Evolutionary conservation across 2,888 invertebrate genomes (phyloP).

Genomic region (Alloscopus bannaensis): DNA sequence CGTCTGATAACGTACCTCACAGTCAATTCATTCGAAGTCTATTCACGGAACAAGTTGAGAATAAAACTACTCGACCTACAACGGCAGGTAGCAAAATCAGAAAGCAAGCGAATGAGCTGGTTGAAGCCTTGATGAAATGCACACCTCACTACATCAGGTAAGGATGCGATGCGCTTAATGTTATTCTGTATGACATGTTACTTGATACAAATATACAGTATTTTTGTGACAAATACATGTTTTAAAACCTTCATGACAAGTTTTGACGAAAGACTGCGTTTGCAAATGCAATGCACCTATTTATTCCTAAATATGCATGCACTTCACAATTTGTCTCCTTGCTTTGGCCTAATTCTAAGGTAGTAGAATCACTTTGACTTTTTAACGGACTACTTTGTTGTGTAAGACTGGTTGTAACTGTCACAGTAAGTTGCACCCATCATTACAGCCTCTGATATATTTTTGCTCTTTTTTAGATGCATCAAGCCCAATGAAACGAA

Average conservation of each 20-base stretch:
- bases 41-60: conserved; percentile 79
- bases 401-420: too few relatives aligned
- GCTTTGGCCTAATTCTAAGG: conserved; percentile 44
- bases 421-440: too few relatives aligned
- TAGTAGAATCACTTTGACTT: conserved; percentile 16
- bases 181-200: background rate
- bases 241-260: background rate
- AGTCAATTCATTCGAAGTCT: conserved; percentile 79
- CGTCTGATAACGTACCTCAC: conserved; percentile 49
- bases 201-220: background rate
- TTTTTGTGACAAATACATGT: background rate
- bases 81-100: conserved; percentile 83
- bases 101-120: conserved; percentile 81
- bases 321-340: background rate
- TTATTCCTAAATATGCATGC: background rate
- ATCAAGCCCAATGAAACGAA: conserved; percentile 85
- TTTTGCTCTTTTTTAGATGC: conserved; percentile 75
- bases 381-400: conserved; percentile 6
- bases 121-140: conserved; percentile 81
- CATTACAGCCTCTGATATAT: too few relatives aligned
- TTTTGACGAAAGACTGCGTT: conserved; percentile 3
- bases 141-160: conserved; percentile 82
- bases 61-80: conserved; percentile 78
- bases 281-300: too few relatives aligned
- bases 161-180: background rate